Base-by-base conservation (phyloP, 2,888 invertebrate species). In the Hirtodrosophila trivittata region DNA sequence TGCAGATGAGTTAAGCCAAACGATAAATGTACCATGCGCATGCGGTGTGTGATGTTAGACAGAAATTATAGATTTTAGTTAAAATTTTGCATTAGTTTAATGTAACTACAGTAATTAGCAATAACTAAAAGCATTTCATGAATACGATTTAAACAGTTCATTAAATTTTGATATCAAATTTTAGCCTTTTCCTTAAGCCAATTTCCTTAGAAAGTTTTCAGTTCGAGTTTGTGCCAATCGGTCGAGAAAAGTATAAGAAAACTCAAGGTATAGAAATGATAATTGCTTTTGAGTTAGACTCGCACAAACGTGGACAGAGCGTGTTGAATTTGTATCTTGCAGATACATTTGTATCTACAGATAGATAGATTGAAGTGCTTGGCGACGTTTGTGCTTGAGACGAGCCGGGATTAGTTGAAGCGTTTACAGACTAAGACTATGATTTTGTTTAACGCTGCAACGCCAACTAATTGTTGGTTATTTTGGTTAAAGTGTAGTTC, bases 11-110 rank as follows among this genome's bases (percentile, higher is more conserved):
- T 76, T 65, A 80, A 87, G 70, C 71, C 75, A 75, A 75, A 75
- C 32, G 33, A 54, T 75, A 77, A 84, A 89, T 89, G 87, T 89
- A 88, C 86, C 90, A 90, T 90, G 90, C 90, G 90, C 90, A 90
- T 90, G 90, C 90, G 89, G 13, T 35, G 75, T 90, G 90, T 90
- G 90, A 90, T 90, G 90, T 90, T 89, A 89, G 90, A 90, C 88
- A 89, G 90, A 80, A 90, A 89, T 90, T 88, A 89, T 89, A 89
- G 84, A 73, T 59, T 86, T 89, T 89, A 89, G 89, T 86, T 86
- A 71, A 70, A 84, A 77, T 73, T 74, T 78, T 82, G 78, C 70
- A 83, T 86, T 80, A 84, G 77, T 70, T 77, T 77, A 62, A 54
- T 70, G n/a, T 25, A 57, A 85, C 78, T 78, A 78, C 78, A 72